Evolutionary conservation across 2,113 vertebrate genomes (phyloP), one percentile per base, ranked within the genome.

Genomic region (Caranx ignobilis): DNA sequence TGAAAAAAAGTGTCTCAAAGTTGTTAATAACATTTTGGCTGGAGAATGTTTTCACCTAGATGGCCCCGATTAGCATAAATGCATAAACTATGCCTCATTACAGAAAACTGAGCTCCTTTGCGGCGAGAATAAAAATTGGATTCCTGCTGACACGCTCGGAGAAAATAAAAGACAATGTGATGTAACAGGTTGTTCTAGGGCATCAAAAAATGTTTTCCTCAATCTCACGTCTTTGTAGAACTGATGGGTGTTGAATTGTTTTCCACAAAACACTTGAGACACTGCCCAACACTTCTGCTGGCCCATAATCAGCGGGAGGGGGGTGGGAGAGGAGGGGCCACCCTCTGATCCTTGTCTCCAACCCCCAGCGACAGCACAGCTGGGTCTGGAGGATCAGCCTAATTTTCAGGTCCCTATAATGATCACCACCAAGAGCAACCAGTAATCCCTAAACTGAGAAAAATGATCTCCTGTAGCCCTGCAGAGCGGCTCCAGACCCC

Each of bases 11-110:
- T 90, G 87, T 83, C 91, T 84, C 78, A 88, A 94, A 94, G 91
- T 94, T 90, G 89, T 92, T 93, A 94, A 93, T 93, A 93, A 93
- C 89, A 93, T 90, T 92, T 91, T 91, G 89, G 89, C 87, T 90
- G 57, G 60, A 89, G 84, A 90, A 86, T 87, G 81, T 89, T 89
- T 91, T 91, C 82, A 92, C 82, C 85, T 87, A 80, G 67, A 90
- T 76, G 85, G 68, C 77, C 83, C 61, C 13, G 60, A 90, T 92
- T 91, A 89, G 82, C 90, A 94, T 89, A 87, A 79, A 88, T 80
- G 79, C 85, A 90, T 91, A 91, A 92, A 90, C 68, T 70, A 47
- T 71, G 75, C 60, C 74, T 83, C 66, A 83, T 88, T 89, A 90
- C 2, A 50, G 77, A 9, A 73, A 87, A 72, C 43, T 4, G 19